Base-by-base conservation (phyloP, 2,113 vertebrate genomes). In the Eretmochelys imbricata region DNA sequence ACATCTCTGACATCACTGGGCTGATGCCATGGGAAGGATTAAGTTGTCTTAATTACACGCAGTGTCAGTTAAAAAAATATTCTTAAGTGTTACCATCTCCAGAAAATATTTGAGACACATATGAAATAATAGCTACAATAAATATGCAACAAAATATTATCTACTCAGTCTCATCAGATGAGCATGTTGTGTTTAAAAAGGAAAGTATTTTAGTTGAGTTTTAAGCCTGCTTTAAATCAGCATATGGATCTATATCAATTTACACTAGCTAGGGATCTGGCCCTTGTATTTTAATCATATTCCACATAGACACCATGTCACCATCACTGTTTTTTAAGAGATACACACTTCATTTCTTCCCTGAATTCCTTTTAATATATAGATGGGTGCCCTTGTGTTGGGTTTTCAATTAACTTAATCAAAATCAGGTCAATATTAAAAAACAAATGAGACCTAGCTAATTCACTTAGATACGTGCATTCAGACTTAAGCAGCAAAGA, bases 401-500 rank as follows among this genome's bases (percentile, higher is more conserved):
- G 50, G 85, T 31, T 55, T 92, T 87, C 82, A 79, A 72, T 72
- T 72, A 72, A 72, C 65, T 38, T 72, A 38, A 38, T 22, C 35
- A 72, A 38, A 72, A 72, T 9, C 20, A 95, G 95, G 90, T 97
- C 93, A 95, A 93, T 62, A 65, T 5, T 17, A 94, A 81, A 0
- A 85, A 92, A 95, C 93, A 92, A 80, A 82, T 1, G n/a, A 88
- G 53, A 53, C 49, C n/a, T 19, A 38, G 27, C n/a, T 87, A 80
- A 95, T 88, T 92, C 80, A 88, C 90, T 93, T 93, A 84, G 91
- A 75, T 95, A 92, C 87, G 49, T 57, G 54, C 53, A 78, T 94
- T 96, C 93, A 76, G 94, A 97, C 95, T 97, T 88, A 97, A 91
- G 91, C 94, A 88, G 96, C 96, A 94, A 93, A 38, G 95, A 85